Base-by-base conservation (phyloP, 2,113 vertebrate species). In the Onychostruthus taczanowskii region DNA sequence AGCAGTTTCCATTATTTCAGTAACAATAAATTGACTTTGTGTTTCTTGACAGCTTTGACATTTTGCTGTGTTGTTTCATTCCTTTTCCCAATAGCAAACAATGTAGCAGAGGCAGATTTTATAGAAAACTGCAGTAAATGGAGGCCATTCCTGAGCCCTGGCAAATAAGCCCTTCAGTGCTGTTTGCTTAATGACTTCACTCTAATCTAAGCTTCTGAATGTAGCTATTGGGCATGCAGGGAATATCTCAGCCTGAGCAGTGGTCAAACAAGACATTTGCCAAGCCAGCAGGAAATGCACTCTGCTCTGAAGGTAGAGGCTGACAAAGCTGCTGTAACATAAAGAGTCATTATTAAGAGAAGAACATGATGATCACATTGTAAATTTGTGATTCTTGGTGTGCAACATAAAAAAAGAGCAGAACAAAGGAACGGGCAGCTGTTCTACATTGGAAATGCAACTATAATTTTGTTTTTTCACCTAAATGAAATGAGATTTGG, bases 21-120 rank as follows among this genome's bases (percentile, higher is more conserved):
- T 89, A 87, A 90, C 39, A 79, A 67, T 55, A 95, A 94, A 86
- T 87, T 69, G 47, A 58, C 68, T 95, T 92, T 52, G 52, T 83
- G 21, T 84, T 70, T 61, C 72, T 81, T 68, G 79, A 61, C 61
- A 90, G 41, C 77, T 93, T 43, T 86, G 73, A 73, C 75, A 87
- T 56, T 61, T 85, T 27, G 3, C 31, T 64, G 6, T 31, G 75
- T 89, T 73, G 49, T 91, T 94, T 89, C 58, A 52, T 93, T 93
- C 64, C 53, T 91, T 90, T 95, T 69, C 50, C 44, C 37, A 86
- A 55, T 11, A 56, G 19, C 44, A 90, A 83, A 76, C 76, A 35
- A 35, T 66, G 22, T 30, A 93, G 30, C 52, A 88, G 31, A 69
- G 63, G 47, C 72, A 88, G 31, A 75, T 96, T 84, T 96, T 87